Base-by-base conservation (phyloP, 2,797 vertebrate genomes). In the Ptychobarbus kaznakovi region DNA sequence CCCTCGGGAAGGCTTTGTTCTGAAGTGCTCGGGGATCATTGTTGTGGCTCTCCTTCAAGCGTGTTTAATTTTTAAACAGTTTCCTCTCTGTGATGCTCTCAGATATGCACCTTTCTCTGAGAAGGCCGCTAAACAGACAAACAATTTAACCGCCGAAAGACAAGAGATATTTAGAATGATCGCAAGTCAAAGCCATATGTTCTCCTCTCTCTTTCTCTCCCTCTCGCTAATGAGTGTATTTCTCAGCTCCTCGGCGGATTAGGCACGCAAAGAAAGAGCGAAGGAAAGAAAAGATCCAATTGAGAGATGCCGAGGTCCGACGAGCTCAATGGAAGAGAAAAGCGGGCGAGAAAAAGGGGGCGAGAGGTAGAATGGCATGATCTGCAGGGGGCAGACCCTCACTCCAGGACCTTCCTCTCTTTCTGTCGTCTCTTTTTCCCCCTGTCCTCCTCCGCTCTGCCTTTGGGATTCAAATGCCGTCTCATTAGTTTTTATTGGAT, bases 401-500 rank as follows among this genome's bases (percentile, higher is more conserved):
- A 63, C 80, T 72, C 82, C 87, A 63, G 88, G 89, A 88, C 86
- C 79, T 86, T 87, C 77, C 88, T 83, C 86, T 85, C 66, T 79
- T 63, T 83, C 77, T 72, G 82, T 81, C 88, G 58, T 85, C 88
- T 87, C 88, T 86, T 84, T 82, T 83, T 82, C 38, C 56, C 69
- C 46, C 58, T 73, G 53, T 88, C 82, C 90, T 91, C 82, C 89
- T 83, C 87, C 87, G 88, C 90, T 89, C 84, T 1, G 82, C 74
- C 82, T 93, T 94, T 95, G 89, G 92, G 89, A 94, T 94, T 94
- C 90, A 93, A 93, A 94, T 92, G 84, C 84, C 83, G 90, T 93
- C 92, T 94, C 93, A 93, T 95, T 95, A 94, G 92, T 90, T 90
- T 90, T 92, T 91, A 94, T 93, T 92, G 92, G 92, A 93, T 93